Percentiles rank a stretch among this genome's conserved stretches.
These are phyloP conservation scores for Ammodramus savannarum DNA, from an alignment of 2,113 vertebrate species.

Conservation along the genomic window DNA sequence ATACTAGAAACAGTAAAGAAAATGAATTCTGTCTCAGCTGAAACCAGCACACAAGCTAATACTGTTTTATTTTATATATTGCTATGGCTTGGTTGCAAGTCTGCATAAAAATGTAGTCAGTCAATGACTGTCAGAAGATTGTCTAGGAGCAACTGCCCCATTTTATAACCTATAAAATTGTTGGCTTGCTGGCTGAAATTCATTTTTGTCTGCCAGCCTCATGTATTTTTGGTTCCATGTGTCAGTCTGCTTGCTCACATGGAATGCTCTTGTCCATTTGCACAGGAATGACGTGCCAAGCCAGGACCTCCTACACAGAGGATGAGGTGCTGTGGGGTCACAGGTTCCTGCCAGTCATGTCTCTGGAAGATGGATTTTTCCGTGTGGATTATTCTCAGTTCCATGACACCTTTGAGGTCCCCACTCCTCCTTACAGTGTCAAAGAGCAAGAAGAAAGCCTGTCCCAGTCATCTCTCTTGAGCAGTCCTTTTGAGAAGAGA, in stretches of 20 bases:
- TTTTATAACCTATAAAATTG: background rate
- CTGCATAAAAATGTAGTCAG: background rate
- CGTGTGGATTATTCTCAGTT: slow-evolving; percentile 89
- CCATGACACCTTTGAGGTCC: slow-evolving; percentile 86
- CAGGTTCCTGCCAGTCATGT: slow-evolving; percentile 89
- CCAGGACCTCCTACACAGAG: slow-evolving; percentile 88
- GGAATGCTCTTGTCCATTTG: background rate
- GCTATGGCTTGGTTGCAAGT: background rate
- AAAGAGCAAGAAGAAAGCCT: slow-evolving; percentile 86
- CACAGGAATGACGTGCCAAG: slow-evolving; percentile 88
- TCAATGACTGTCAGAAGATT: background rate
- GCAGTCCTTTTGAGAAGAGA: slow-evolving; percentile 55
- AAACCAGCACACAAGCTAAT: background rate
- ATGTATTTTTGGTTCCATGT: background rate
- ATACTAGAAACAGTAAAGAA: background rate
- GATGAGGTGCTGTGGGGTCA: slow-evolving; percentile 90
- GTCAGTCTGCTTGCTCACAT: background rate
- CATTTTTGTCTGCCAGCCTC: background rate
- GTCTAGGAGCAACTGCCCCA: background rate
- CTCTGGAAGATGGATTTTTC: slow-evolving; percentile 90
- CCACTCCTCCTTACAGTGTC: slow-evolving; percentile 82
- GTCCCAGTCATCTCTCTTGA: slow-evolving; percentile 65
- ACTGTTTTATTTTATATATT: background rate
- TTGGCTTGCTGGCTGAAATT: background rate
- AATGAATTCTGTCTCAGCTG: background rate